A percentile compares a stretch with the other conserved stretches of the same genome.
phyloP scores from a whole-genome alignment of 1,140 invertebrate genomes.

The Glossosoma conforme region DNA sequence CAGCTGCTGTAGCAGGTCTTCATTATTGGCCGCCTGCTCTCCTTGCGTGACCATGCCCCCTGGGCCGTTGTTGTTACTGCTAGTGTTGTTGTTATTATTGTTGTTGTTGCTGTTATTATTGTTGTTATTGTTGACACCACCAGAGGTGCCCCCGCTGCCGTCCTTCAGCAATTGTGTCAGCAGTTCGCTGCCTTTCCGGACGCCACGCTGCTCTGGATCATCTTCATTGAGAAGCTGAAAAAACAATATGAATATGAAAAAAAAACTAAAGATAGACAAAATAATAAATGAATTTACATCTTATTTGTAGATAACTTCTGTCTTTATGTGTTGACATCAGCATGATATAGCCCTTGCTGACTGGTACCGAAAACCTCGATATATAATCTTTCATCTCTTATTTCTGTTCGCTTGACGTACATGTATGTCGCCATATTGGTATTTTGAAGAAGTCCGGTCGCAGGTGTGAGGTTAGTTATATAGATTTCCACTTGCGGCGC shows the following conservation, averaged over 20 bases:
- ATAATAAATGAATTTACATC: no score
- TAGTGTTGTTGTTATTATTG: neutral
- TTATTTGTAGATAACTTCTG: no score
- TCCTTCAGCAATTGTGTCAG: conserved; percentile 74
- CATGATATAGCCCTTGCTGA: no score
- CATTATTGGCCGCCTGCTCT: conserved; percentile 20
- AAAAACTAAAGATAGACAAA: no score
- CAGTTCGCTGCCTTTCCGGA: conserved; percentile 67
- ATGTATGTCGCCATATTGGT: no score
- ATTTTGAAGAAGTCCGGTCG: no score
- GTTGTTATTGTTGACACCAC: conserved; percentile 46
- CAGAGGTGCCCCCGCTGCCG: conserved; percentile 43
- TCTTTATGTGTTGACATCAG: no score
- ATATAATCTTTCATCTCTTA: no score
- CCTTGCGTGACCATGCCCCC: conserved; percentile 43
- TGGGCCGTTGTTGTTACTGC: neutral
- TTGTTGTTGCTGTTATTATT: conserved; percentile 1
- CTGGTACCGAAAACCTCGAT: no score
- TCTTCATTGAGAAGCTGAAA: conserved; percentile 79
- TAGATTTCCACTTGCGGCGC: no score
- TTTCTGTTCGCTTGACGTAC: no score
- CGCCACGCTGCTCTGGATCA: conserved; percentile 56
- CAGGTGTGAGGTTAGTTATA: no score
- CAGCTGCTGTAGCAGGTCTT: conserved; percentile 24
- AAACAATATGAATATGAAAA: conserved; percentile 21